Percentiles rank a stretch among this genome's conserved stretches.
Conservation (phyloP, 2,113 vertebrate genomes). For the Rhinopomastus cyanomelas region DNA sequence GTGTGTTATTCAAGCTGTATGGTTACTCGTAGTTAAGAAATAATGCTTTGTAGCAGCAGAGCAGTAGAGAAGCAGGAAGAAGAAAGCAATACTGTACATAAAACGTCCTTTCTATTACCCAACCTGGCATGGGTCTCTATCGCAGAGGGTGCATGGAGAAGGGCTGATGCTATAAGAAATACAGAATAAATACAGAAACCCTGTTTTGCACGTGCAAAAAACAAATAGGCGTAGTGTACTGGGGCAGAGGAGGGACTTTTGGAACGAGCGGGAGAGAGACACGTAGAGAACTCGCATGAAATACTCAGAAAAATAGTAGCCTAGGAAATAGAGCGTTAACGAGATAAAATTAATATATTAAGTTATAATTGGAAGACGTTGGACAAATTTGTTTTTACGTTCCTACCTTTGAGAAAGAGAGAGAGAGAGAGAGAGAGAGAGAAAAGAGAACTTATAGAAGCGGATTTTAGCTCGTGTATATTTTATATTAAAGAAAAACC, state of each 20-base stretch:
- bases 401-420: slow-evolving; percentile 73
- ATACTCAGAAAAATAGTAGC: slow-evolving; percentile 80
- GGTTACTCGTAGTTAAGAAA: slow-evolving; percentile 77
- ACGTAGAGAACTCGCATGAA: slow-evolving; percentile 79
- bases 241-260: slow-evolving; percentile 80
- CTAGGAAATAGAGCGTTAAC: slow-evolving; percentile 81
- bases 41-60: slow-evolving; percentile 84
- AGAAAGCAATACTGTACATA: slow-evolving; percentile 89
- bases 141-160: slow-evolving; percentile 82
- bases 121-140: slow-evolving; percentile 81
- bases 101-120: slow-evolving; percentile 78
- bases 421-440: too few relatives aligned
- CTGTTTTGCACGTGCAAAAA: slow-evolving; percentile 83
- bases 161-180: slow-evolving; percentile 77
- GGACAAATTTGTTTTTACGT: slow-evolving; percentile 83
- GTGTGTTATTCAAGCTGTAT: slow-evolving; percentile 79
- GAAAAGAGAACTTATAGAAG: too few relatives aligned
- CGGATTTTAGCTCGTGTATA: slow-evolving; percentile 85
- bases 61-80: slow-evolving; percentile 82
- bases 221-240: slow-evolving; percentile 72
- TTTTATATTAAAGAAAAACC: slow-evolving; percentile 88
- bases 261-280: slow-evolving; percentile 69
- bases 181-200: slow-evolving; percentile 42
- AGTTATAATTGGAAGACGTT: slow-evolving; percentile 86
- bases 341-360: slow-evolving; percentile 87